These are phyloP conservation scores for Drepana arcuata DNA, from an alignment of 1,140 invertebrate genomes.

Conservation along the genomic window DNA sequence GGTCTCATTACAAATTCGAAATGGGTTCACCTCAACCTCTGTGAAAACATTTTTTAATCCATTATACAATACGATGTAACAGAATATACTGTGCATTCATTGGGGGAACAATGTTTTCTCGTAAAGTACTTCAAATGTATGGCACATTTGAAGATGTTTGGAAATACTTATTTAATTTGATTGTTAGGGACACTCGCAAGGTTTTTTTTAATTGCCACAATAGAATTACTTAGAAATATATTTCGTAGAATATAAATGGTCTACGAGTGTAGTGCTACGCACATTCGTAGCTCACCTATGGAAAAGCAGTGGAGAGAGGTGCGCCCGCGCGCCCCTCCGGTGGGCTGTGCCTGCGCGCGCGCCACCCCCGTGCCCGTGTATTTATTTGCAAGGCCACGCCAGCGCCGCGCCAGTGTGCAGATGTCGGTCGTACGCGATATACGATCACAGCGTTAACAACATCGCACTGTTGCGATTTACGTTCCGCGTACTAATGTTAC, in stretches of 20 bases:
- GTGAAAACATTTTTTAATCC: too few species aligned
- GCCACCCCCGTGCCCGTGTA: slow-evolving; percentile 43
- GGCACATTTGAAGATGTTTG: too few species aligned
- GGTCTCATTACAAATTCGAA: slow-evolving; percentile 17
- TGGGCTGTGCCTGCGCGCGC: slow-evolving; percentile 54
- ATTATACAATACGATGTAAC: too few species aligned
- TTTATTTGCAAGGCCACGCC: slow-evolving; percentile 68
- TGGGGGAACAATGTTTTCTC: too few species aligned
- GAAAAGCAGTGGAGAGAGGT: slow-evolving; percentile 59
- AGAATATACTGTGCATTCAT: too few species aligned
- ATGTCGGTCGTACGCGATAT: slow-evolving; percentile 53
- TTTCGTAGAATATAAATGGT: slow-evolving; percentile 19
- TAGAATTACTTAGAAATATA: background rate
- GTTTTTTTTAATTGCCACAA: too few species aligned
- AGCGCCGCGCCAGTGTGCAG: slow-evolving; percentile 60
- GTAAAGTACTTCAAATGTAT: too few species aligned
- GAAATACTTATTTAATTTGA: too few species aligned
- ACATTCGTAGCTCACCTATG: slow-evolving; percentile 41
- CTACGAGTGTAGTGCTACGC: slow-evolving; percentile 51
- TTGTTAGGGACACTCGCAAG: too few species aligned
- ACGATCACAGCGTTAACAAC: slow-evolving; percentile 40
- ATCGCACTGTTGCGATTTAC: slow-evolving; percentile 37
- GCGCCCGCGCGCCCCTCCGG: slow-evolving; percentile 24
- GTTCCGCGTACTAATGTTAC: slow-evolving; percentile 49
- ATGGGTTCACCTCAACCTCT: too few species aligned